phyloP scores from a whole-genome alignment of 2,113 vertebrate species.

The Mirza zaza region DNA sequence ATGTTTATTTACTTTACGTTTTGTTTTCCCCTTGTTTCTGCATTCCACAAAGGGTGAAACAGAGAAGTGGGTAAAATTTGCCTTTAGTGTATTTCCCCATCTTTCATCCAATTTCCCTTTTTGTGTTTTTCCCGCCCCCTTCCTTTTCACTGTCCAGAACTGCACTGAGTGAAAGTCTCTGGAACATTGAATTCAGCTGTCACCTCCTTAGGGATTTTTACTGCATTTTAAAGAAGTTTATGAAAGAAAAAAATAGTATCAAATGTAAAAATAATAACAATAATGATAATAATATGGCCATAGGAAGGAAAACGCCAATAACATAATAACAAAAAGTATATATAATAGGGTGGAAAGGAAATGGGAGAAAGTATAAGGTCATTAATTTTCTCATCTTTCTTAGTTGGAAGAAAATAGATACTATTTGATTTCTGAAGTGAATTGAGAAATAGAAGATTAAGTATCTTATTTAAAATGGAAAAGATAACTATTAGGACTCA shows the following conservation, averaged over 20 bases:
- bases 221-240: background rate
- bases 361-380: background rate
- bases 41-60: background rate
- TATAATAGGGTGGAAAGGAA: background rate
- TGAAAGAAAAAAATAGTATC: background rate
- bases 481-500: background rate
- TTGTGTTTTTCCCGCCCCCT: background rate
- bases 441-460: constrained; percentile 26
- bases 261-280: background rate
- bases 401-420: background rate
- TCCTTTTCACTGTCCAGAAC: background rate
- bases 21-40: background rate
- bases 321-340: background rate
- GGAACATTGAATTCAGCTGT: background rate
- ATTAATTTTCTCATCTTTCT: constrained; percentile 36
- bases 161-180: background rate
- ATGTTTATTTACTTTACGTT: background rate
- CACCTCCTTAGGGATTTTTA: background rate
- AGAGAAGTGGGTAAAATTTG: background rate
- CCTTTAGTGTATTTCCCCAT: background rate
- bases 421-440: constrained; percentile 23
- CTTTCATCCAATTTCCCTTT: background rate
- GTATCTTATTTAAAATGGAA: constrained; percentile 17
- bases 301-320: background rate
- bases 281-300: background rate